Percentiles rank a stretch among this genome's conserved stretches.
Evolutionary conservation across 2,888 invertebrate species (phyloP).

Genomic region (Nyleta sp.): DNA sequence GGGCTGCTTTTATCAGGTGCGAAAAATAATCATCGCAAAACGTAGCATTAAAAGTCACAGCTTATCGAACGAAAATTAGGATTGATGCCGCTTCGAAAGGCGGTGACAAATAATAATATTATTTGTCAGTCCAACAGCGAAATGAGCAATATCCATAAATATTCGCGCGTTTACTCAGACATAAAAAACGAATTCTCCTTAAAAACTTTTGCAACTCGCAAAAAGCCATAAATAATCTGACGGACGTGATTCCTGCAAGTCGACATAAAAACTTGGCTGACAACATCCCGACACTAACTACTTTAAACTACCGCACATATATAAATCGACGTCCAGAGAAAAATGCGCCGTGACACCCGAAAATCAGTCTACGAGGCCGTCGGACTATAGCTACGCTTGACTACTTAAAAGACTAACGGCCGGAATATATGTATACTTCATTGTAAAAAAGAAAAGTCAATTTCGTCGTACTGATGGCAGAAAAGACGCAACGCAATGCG

Average conservation of each 20-base stretch:
- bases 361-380: conserved; percentile 23
- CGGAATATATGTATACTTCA: not conserved
- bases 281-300: conserved; percentile 28
- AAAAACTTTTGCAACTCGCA: not conserved
- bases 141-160: conserved; percentile 2
- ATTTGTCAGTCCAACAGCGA: not conserved
- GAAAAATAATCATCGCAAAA: conserved; percentile 1
- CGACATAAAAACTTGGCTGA: conserved; percentile 33
- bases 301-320: conserved; percentile 3
- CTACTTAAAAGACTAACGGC: conserved; percentile 30
- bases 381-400: not conserved
- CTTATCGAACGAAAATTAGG: too few species aligned
- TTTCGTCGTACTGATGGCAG: conserved; percentile 11
- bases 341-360: conserved; percentile 1
- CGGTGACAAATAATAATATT: not conserved
- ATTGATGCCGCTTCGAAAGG: not conserved
- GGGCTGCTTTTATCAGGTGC: conserved; percentile 9
- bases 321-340: conserved; percentile 36
- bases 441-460: not conserved
- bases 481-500: conserved; percentile 27
- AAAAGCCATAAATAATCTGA: conserved; percentile 41
- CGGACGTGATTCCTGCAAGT: conserved; percentile 7
- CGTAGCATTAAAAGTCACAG: not conserved
- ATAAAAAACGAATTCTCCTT: conserved; percentile 11
- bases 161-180: not conserved